Evolutionary conservation across 2,888 invertebrate species (phyloP).

Genomic region (Maniola hyperantus): DNA sequence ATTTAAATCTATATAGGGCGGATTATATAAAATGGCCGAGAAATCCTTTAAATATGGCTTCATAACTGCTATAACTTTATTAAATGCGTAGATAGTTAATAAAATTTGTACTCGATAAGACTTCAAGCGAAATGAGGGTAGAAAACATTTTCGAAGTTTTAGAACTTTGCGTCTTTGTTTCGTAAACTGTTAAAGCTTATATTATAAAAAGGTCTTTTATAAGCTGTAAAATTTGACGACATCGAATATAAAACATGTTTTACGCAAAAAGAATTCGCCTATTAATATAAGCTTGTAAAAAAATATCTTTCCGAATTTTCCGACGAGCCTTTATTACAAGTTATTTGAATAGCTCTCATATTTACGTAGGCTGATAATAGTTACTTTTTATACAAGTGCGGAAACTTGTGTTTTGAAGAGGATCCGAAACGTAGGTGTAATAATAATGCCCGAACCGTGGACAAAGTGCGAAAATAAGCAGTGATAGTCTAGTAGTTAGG

Average conservation of each 20-base stretch:
- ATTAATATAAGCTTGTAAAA: background rate
- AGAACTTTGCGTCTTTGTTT: background rate
- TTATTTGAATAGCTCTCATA: no score
- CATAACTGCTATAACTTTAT: conserved; percentile 7
- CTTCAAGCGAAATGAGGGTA: background rate
- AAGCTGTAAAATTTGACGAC: conserved; percentile 3
- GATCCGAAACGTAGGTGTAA: no score
- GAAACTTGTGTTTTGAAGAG: no score
- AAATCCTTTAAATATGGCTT: conserved; percentile 8
- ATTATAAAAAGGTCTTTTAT: background rate
- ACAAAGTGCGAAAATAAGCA: no score
- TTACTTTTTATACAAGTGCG: no score
- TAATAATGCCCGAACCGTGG: no score
- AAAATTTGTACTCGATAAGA: conserved; percentile 13
- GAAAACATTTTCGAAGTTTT: background rate
- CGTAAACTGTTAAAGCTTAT: conserved; percentile 1
- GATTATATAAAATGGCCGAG: background rate
- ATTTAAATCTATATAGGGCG: background rate
- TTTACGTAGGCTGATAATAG: no score
- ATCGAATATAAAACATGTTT: background rate
- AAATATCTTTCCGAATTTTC: background rate
- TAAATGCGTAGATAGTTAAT: conserved; percentile 9
- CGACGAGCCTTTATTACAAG: no score
- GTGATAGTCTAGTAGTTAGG: no score
- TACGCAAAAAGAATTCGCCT: background rate